phyloP scores from a whole-genome alignment of 2,797 vertebrate species.

The Coendou prehensilis region DNA sequence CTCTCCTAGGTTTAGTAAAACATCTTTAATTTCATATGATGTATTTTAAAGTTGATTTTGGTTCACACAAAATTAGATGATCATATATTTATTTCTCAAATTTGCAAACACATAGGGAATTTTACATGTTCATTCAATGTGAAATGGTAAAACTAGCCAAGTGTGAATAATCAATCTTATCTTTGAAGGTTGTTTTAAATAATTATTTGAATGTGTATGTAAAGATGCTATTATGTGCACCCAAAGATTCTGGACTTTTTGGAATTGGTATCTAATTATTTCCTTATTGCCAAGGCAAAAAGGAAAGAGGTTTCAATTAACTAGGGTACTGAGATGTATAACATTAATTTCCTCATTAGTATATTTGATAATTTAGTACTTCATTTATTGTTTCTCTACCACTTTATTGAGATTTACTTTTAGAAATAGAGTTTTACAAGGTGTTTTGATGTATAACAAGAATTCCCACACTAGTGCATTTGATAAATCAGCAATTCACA shows the following conservation, averaged over 20 bases:
- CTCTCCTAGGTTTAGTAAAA: slow-evolving; percentile 7
- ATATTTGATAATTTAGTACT: slow-evolving; percentile 25
- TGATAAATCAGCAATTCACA: neutral
- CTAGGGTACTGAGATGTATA: neutral
- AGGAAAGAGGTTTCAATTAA: slow-evolving; percentile 15
- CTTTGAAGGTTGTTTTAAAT: slow-evolving; percentile 13
- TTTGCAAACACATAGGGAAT: neutral
- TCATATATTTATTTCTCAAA: slow-evolving; percentile 49
- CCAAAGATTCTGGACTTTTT: neutral
- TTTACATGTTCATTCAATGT: neutral
- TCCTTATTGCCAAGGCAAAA: neutral
- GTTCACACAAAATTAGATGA: neutral
- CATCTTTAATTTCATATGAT: slow-evolving; percentile 17
- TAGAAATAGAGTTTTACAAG: neutral
- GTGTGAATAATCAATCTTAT: slow-evolving; percentile 21
- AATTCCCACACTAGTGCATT: neutral
- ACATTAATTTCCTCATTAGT: neutral
- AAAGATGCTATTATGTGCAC: neutral
- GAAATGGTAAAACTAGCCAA: slow-evolving; percentile 8
- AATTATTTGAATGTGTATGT: slow-evolving; percentile 7
- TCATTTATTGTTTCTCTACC: neutral
- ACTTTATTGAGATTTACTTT: neutral
- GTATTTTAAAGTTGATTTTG: slow-evolving; percentile 28
- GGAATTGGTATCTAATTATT: neutral
- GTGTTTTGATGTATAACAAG: neutral